These are phyloP conservation scores for Xerus inauris DNA, from an alignment of 2,113 vertebrate species.

Conservation along the genomic window DNA sequence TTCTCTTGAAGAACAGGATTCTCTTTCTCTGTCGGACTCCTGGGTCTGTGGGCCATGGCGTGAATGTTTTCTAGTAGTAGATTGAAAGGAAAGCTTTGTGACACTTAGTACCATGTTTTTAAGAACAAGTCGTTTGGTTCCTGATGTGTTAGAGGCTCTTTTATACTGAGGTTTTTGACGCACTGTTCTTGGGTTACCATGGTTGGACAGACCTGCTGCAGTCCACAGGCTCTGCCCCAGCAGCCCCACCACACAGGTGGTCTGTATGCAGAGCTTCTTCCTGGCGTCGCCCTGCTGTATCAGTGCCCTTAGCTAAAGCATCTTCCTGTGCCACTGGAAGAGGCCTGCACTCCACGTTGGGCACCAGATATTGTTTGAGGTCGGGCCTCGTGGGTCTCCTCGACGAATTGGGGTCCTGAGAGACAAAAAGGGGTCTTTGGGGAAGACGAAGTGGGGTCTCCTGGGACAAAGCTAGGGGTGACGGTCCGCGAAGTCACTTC, in stretches of 20 bases:
- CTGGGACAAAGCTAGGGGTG: too few species aligned
- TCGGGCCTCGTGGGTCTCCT: too few species aligned
- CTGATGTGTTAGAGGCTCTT: conserved; percentile 85
- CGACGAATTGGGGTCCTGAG: too few species aligned
- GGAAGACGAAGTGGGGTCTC: too few species aligned
- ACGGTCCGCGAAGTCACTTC: too few species aligned
- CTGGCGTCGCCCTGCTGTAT: conserved; percentile 54
- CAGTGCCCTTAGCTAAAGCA: conserved; percentile 76
- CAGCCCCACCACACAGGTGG: conserved; percentile 47
- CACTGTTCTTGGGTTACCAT: conserved; percentile 68
- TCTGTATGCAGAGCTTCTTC: conserved; percentile 44
- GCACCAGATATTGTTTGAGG: too few species aligned
- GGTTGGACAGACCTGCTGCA: conserved; percentile 72
- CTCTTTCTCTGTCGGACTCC: conserved; percentile 78
- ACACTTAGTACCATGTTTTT: conserved; percentile 84
- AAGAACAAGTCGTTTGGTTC: conserved; percentile 82
- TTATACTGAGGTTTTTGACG: conserved; percentile 83
- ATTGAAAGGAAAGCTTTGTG: conserved; percentile 84
- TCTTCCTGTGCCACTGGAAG: conserved; percentile 76
- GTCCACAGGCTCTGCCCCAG: conserved; percentile 72
- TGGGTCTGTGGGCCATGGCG: conserved; percentile 86
- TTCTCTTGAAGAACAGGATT: conserved; percentile 59
- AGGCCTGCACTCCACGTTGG: conserved; percentile 72
- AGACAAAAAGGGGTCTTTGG: too few species aligned
- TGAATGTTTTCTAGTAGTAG: conserved; percentile 87